A percentile compares a stretch with the other conserved stretches of the same genome.
phyloP scores from a whole-genome alignment of 2,888 invertebrate species.

The Glyphotaelius pellucidus region DNA sequence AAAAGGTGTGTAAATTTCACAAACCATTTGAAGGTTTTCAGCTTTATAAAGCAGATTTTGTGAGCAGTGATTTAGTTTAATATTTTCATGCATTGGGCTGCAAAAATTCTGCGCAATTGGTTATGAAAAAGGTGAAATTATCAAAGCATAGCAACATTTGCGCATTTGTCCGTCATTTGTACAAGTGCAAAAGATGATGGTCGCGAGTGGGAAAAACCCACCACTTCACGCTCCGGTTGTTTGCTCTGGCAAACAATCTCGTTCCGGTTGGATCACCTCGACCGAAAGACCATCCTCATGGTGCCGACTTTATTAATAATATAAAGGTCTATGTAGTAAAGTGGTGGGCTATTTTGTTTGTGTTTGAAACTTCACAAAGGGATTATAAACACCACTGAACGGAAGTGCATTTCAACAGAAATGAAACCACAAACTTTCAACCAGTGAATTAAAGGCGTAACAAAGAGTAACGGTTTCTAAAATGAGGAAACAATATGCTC shows the following conservation, averaged over 20 bases:
- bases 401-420: neutral
- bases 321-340: neutral
- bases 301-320: neutral
- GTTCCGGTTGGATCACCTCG: neutral
- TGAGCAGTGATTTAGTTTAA: neutral
- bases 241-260: neutral
- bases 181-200: neutral
- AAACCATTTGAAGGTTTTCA: too few species aligned
- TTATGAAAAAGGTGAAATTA: neutral
- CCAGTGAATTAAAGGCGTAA: neutral
- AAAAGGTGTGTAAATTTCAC: neutral
- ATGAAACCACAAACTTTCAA: neutral
- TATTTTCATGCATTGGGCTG: neutral
- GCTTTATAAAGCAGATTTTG: neutral
- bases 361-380: neutral
- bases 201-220: neutral
- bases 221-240: constrained; percentile 2
- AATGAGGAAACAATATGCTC: neutral
- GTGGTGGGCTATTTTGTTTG: neutral
- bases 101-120: neutral
- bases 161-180: neutral
- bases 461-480: neutral
- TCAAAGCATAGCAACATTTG: neutral
- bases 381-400: neutral
- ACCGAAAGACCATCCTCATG: neutral